Percentiles rank a stretch among this genome's conserved stretches.
phyloP scores from a whole-genome alignment of 92 coral and sea anemone genomes.

The Micromussa lordhowensis region DNA sequence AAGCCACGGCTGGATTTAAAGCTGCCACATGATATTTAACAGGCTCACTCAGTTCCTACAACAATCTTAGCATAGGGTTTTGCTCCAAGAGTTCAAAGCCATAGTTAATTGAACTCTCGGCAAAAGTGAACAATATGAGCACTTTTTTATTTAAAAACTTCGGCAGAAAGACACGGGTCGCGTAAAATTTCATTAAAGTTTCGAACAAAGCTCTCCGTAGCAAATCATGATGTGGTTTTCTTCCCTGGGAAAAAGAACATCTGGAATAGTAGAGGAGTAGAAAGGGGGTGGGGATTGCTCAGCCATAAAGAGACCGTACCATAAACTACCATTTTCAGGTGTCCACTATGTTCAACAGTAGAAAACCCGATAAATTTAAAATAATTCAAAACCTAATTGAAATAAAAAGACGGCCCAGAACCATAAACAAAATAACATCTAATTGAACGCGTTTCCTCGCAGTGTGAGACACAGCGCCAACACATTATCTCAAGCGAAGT shows the following conservation, averaged over 20 bases:
- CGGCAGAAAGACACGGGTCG: slow-evolving; percentile 13
- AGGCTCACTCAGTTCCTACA: background rate
- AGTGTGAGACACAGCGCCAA: background rate
- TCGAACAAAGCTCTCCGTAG: slow-evolving; percentile 38
- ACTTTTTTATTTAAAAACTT: background rate
- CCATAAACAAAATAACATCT: slow-evolving; percentile 7
- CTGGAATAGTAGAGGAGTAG: slow-evolving; percentile 24
- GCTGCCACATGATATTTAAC: background rate
- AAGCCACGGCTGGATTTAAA: background rate
- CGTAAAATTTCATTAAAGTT: slow-evolving; percentile 19
- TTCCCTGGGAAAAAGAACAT: slow-evolving; percentile 58
- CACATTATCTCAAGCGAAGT: background rate
- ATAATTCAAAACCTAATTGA: slow-evolving; percentile 23
- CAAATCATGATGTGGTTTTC: slow-evolving; percentile 24
- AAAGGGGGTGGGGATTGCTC: slow-evolving; percentile 34
- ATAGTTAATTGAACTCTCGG: slow-evolving; percentile 9
- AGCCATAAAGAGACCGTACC: slow-evolving; percentile 40
- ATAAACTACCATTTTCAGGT: slow-evolving; percentile 44
- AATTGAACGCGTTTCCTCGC: slow-evolving; percentile 11
- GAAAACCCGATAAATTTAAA: slow-evolving; percentile 28
- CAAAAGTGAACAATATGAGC: background rate
- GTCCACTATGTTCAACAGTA: slow-evolving; percentile 48
- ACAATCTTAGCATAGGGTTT: background rate
- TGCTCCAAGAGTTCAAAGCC: background rate
- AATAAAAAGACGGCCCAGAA: slow-evolving; percentile 13